Conservation (phyloP, 2,888 invertebrate species). For the Himalopsyche tibetana region DNA sequence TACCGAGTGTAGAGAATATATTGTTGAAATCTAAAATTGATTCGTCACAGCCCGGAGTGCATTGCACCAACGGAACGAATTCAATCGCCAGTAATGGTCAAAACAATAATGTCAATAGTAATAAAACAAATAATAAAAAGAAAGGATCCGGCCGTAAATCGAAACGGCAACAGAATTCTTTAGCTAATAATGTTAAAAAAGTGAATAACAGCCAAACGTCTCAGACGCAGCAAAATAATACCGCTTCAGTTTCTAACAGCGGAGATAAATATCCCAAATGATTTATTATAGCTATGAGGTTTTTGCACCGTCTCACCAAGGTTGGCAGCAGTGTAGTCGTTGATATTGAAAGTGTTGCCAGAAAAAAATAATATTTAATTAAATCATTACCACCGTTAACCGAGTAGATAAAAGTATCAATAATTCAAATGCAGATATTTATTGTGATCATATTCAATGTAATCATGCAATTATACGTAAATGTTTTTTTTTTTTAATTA, state of each 20-base stretch:
- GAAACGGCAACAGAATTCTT: background rate
- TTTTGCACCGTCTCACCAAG: slow-evolving; percentile 22
- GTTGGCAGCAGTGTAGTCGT: background rate
- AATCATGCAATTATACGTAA: too few species aligned
- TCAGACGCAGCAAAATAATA: slow-evolving; percentile 7
- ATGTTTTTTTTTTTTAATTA: too few species aligned
- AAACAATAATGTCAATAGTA: background rate
- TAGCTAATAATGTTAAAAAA: background rate
- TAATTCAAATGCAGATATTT: too few species aligned
- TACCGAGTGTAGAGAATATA: background rate
- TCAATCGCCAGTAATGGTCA: slow-evolving; percentile 13
- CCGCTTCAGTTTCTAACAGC: background rate
- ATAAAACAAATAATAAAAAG: slow-evolving; percentile 9
- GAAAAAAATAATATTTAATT: background rate
- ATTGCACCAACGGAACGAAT: slow-evolving; percentile 8
- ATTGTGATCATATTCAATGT: too few species aligned
- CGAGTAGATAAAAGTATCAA: too few species aligned
- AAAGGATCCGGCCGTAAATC: background rate
- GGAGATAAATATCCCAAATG: slow-evolving; percentile 23
- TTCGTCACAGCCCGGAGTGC: slow-evolving; percentile 15
- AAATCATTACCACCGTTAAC: background rate
- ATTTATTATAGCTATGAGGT: slow-evolving; percentile 34
- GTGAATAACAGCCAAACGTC: background rate
- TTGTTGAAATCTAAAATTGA: slow-evolving; percentile 18
- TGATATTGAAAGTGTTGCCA: slow-evolving; percentile 7